Percentiles rank a stretch among this genome's conserved stretches.
These are phyloP conservation scores for Oceanodroma tethys DNA, from an alignment of 2,113 vertebrate species.

Conservation along the genomic window DNA sequence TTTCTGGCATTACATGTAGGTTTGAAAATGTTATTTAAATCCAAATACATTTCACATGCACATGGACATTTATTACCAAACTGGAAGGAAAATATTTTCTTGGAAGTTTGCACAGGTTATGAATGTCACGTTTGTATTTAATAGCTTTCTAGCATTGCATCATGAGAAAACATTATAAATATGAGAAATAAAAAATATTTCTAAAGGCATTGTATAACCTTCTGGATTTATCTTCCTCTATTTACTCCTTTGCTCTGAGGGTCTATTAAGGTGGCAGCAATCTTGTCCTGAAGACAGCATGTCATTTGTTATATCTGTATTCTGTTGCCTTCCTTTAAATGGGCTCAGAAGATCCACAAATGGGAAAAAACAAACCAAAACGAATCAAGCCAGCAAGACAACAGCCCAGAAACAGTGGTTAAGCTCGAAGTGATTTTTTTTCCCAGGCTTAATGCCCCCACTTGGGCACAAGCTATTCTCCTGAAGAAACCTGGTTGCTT, in stretches of 20 bases:
- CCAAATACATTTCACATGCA: neutral
- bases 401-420: neutral
- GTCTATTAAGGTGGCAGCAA: neutral
- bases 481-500: fast-evolving
- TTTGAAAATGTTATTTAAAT: slow-evolving; percentile 1
- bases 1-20: neutral
- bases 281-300: neutral
- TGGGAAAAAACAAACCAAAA: neutral
- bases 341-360: neutral
- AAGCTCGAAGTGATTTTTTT: neutral
- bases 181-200: neutral
- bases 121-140: neutral
- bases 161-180: neutral
- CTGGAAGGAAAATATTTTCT: neutral
- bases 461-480: neutral
- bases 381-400: neutral
- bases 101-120: neutral
- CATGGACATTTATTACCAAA: neutral
- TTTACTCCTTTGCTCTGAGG: neutral
- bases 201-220: neutral
- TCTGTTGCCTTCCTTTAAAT: neutral
- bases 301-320: neutral
- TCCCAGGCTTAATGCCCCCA: fast-evolving
- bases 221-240: neutral
- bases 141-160: neutral